Evolutionary conservation across 2,113 vertebrate genomes (phyloP), one percentile per base, ranked within the genome.

Genomic region (Nycticorax nycticorax): DNA sequence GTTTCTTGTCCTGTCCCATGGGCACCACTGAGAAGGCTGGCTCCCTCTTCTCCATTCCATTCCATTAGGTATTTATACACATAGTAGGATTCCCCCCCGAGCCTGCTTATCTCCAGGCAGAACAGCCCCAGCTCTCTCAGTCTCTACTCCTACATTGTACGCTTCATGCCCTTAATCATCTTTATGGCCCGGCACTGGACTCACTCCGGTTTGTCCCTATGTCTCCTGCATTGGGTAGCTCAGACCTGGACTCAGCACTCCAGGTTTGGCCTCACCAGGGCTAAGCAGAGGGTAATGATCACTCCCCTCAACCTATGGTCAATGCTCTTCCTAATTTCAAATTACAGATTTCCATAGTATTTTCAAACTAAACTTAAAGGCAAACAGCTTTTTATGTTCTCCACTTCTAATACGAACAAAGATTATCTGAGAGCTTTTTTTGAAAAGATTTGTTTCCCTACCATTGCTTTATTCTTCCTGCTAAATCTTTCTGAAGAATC

Each of bases 81-180:
- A 24, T 14, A 30, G 24, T 2, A 20, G 27, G 20, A 72, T 63
- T 28, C 5, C 5, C 14, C 14, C 6, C 3, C 3, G 2, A 64
- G 32, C 4, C 30, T 59, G 43, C 12, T 66, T 8, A 20, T 47
- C 12, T 69, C 20, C 30, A 74, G 5, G 12, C n/a, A 24, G 9
- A 79, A 48, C 15, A 48, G 35, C 27, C 57, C 11, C 20, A 64
- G 21, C 12, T 39, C 66, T 68, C 47, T 47, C 32, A 41, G 8
- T 24, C 17, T 84, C 18, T 15, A 14, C 27, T 85, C 8, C 3
- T 32, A n/a, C 8, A 19, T 15, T 0, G 0, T 10, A 66, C 2
- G 32, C 9, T 43, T 52, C 16, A 63, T 7, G 12, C 19, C 19
- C 50, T 75, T 63, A 43, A 35, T 27, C 6, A 60, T 27, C 15